phyloP scores from a whole-genome alignment of 2,888 invertebrate genomes.

The Aporophyla nigra region DNA sequence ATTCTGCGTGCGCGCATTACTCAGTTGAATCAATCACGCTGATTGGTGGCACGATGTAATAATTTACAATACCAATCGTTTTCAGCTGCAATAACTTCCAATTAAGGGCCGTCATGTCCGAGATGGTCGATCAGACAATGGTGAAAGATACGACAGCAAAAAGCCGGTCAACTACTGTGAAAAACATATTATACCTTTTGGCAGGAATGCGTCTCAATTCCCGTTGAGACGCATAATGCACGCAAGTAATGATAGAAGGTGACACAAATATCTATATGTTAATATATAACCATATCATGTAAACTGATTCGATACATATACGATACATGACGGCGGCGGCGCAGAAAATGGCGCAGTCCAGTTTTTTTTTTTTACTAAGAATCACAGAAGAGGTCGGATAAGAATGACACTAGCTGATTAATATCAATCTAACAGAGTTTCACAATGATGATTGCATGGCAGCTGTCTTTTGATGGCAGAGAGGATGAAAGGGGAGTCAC shows the following conservation, averaged over 20 bases:
- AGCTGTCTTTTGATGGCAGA: too few relatives aligned
- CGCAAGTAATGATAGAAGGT: background rate
- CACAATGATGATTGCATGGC: too few relatives aligned
- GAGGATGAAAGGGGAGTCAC: too few relatives aligned
- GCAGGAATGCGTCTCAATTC: background rate
- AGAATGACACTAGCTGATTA: too few relatives aligned
- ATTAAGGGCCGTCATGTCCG: constrained; percentile 78
- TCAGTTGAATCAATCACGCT: constrained; percentile 80
- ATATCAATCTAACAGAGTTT: too few relatives aligned
- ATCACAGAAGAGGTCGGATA: too few relatives aligned
- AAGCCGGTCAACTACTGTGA: constrained; percentile 58
- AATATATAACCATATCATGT: background rate
- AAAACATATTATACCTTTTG: constrained; percentile 36
- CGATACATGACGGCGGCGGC: too few relatives aligned
- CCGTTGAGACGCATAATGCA: background rate
- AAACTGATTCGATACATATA: background rate
- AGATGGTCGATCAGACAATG: constrained; percentile 72
- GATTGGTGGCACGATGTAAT: constrained; percentile 82
- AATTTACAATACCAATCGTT: constrained; percentile 81
- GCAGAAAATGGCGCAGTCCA: too few relatives aligned
- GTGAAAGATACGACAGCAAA: constrained; percentile 69
- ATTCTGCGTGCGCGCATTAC: constrained; percentile 73
- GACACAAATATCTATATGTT: background rate
- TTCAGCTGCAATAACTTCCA: constrained; percentile 84
- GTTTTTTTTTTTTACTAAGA: too few relatives aligned